Conservation (phyloP, 2,797 vertebrate species). For the Setipinna tenuifilis region DNA sequence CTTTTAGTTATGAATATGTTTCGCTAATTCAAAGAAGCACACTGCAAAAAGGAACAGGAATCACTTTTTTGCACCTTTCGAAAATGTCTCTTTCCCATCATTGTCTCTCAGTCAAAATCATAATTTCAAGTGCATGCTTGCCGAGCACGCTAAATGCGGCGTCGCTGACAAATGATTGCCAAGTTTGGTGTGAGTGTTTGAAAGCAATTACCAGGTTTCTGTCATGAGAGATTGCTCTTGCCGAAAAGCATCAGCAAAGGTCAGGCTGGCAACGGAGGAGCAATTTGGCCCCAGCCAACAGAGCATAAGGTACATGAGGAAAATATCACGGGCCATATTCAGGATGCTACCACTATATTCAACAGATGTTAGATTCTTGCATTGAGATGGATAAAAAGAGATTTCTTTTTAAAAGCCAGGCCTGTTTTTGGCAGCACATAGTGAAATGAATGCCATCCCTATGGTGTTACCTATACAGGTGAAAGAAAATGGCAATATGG, state of each 20-base stretch:
- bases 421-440: too few relatives aligned
- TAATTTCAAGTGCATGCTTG: too few relatives aligned
- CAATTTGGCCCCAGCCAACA: not conserved
- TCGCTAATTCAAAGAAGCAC: too few relatives aligned
- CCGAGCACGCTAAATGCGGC: not conserved
- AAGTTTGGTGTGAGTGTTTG: not conserved
- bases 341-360: not conserved
- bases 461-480: too few relatives aligned
- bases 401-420: not conserved
- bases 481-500: too few relatives aligned
- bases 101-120: too few relatives aligned
- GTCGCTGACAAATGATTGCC: not conserved
- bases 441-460: too few relatives aligned
- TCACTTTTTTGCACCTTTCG: too few relatives aligned
- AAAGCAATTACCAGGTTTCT: slow-evolving; percentile 10
- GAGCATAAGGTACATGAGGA: not conserved
- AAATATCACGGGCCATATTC: not conserved
- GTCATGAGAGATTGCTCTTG: not conserved
- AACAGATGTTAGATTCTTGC: not conserved
- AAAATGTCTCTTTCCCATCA: too few relatives aligned
- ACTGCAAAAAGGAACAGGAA: too few relatives aligned
- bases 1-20: too few relatives aligned
- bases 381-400: not conserved
- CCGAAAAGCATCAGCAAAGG: not conserved
- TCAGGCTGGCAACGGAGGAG: not conserved